phyloP scores from a whole-genome alignment of 2,113 vertebrate genomes.

The Mesembrinibis cayennensis region DNA sequence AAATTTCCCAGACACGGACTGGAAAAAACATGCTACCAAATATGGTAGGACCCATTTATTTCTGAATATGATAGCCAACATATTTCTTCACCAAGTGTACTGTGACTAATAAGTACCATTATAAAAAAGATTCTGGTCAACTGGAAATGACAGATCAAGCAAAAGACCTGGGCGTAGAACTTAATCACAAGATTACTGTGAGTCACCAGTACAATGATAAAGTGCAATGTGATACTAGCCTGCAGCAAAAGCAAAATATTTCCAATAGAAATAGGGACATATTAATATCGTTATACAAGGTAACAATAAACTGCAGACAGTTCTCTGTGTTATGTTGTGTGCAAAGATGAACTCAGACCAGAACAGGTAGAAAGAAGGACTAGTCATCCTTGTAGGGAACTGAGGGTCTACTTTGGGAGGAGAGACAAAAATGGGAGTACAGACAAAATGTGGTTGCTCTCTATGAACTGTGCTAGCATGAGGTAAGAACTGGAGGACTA shows the following conservation, averaged over 20 bases:
- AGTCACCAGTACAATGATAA: slow-evolving; percentile 26
- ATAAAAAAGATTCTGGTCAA: slow-evolving; percentile 12
- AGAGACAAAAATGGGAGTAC: background rate
- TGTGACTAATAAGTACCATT: slow-evolving; percentile 39
- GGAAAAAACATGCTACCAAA: slow-evolving; percentile 20
- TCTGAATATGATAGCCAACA: background rate
- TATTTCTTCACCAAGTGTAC: slow-evolving; percentile 19
- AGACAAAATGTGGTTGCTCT: background rate
- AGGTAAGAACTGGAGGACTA: background rate
- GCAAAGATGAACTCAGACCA: background rate
- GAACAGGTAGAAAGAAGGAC: background rate
- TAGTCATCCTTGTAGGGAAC: background rate
- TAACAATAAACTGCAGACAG: background rate
- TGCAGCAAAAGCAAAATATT: background rate
- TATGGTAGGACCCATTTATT: slow-evolving; percentile 2
- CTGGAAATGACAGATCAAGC: slow-evolving; percentile 21
- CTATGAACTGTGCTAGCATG: background rate
- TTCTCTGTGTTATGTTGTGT: background rate
- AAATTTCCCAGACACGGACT: background rate
- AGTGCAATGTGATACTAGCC: background rate
- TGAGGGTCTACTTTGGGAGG: background rate
- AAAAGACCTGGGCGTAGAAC: slow-evolving; percentile 23
- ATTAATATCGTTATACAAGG: background rate
- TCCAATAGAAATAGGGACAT: background rate
- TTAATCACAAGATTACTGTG: slow-evolving; percentile 39